Base-by-base conservation (phyloP, 2,888 invertebrate species). In the Dendrolimus pini region DNA sequence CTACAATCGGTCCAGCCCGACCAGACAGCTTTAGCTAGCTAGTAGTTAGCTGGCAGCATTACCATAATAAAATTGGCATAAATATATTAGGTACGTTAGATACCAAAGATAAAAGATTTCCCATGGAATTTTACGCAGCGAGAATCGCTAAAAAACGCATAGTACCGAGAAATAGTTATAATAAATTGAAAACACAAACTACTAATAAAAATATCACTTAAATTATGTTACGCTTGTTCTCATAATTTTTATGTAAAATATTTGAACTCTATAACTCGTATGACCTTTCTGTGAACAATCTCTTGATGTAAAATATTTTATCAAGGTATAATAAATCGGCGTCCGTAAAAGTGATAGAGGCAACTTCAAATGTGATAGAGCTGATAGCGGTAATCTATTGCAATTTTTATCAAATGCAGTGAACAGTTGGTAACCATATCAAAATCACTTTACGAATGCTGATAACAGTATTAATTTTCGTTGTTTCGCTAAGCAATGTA, bases 391-490 rank as follows among this genome's bases (percentile, higher is more conserved):
- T 55, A 63, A 62, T 60, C 55, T 62, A 60, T 64, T 68, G 70
- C 69, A 66, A 47, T 59, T 63, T 59, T 65, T 66, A 69, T 70
- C 65, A 65, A 62, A 64, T 70, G 68, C 69, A 70, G 66, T 65
- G 60, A 58, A 70, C 67, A 67, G 68, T 67, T 64, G 58, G 55
- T 54, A 58, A 13, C 52, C 55, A 56, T 56, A 69, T 62, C 61
- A 58, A 57, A 58, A 62, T 65, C 56, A 58, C 41, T 55, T 53
- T 55, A 64, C 56, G 56, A 54, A 54, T 56, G 56, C 55, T 56
- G 47, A 47, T 47, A 47, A 47, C 47, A 12, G 12, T 47, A 3
- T 30, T 30, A 30, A 30, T 30, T 3, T 30, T 30, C 30, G 30
- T 30, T 30, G 12, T 47, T 47, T 47, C 47, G 47, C 3, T 47